Evolutionary conservation across 2,797 vertebrate genomes (phyloP), one percentile per base, ranked within the genome.

Genomic region (Premnoplex brunnescens): DNA sequence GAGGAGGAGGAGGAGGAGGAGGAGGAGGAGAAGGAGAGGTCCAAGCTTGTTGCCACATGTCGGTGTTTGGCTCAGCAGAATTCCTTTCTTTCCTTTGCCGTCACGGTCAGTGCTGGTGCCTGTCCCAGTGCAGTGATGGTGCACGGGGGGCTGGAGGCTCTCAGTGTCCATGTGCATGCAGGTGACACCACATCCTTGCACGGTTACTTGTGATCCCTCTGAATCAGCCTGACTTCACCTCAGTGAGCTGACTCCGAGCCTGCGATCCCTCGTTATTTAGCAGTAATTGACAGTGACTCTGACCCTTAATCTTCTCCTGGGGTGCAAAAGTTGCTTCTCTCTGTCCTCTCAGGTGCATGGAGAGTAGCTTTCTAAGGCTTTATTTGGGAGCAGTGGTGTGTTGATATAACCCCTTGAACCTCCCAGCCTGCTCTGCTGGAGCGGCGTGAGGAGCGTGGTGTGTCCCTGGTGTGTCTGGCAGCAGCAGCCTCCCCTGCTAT

Each of bases 151-250:
- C 14, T 12, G 24, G 37, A 18, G 49, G 66, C 60, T 62, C 43
- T 49, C 1, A 2, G 86, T 63, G 80, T 30, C 43, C 1, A 0
- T 13, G 54, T 3, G 4, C 22, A 8, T 6, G 36, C 49, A 32
- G 74, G 73, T 16, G 32, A 11, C 13, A 5, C 67, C 14, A 20
- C n/a, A 1, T 5, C 3, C 71, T 43, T 54, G 64, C 77, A 28
- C 9, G 5, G 36, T 34, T 7, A 0, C 51, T 78, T 58, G 19
- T 20, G 49, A 1, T 51, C 84, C 27, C 41, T 72, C 21, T 74
- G 30, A 46, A 80, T 62, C 90, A 82, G 34, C 36, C n/a, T 73
- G 81, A 68, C 73, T 59, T 71, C 71, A 55, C 88, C 30, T 68
- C 80, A 41, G 49, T 5, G 60, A 81, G 52, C 79, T 36, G 59